A percentile compares a stretch with the other conserved stretches of the same genome.
Evolutionary conservation across 2,888 invertebrate genomes (phyloP).

Genomic region (Perithous albicinctus): DNA sequence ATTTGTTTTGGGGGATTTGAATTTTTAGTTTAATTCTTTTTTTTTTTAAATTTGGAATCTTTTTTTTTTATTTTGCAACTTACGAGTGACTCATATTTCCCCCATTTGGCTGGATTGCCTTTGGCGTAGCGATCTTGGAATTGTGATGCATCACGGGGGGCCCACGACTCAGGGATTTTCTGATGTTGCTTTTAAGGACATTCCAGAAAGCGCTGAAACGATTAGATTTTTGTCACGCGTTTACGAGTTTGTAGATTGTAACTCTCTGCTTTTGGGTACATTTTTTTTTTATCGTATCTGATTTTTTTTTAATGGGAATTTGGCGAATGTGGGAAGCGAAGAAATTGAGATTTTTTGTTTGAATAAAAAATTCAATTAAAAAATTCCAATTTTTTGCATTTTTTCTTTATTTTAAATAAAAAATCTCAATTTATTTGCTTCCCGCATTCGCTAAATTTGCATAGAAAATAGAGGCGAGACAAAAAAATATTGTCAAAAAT

Average conservation of each 20-base stretch:
- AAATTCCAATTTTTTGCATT: too few species aligned
- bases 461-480: too few species aligned
- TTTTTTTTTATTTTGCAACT: background rate
- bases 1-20: background rate
- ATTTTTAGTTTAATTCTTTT: background rate
- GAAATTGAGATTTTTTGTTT: too few species aligned
- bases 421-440: too few species aligned
- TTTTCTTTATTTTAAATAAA: too few species aligned
- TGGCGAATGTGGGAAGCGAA: too few species aligned
- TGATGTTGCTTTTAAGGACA: too few species aligned
- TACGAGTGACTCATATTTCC: background rate
- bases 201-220: background rate
- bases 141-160: background rate
- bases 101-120: background rate
- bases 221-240: background rate
- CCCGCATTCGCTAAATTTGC: too few species aligned
- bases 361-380: too few species aligned
- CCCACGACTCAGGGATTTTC: background rate
- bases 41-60: background rate
- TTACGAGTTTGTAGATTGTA: background rate
- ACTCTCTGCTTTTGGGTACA: background rate
- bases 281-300: too few species aligned
- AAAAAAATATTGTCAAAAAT: too few species aligned
- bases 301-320: too few species aligned
- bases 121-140: background rate